phyloP scores from a whole-genome alignment of 2,113 vertebrate genomes.

The Vidua chalybeata region DNA sequence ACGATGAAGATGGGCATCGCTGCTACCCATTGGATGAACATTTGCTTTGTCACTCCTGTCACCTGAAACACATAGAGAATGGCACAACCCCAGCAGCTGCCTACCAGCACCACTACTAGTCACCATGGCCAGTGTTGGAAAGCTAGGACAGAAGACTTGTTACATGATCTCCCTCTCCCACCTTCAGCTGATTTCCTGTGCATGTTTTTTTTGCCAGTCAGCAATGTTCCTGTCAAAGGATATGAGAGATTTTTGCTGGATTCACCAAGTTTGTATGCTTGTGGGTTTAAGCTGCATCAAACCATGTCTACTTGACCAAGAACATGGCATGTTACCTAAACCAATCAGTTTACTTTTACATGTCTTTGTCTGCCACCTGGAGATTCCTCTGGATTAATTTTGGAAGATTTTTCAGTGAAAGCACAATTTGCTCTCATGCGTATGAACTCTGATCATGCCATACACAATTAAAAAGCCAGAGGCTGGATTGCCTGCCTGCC shows the following conservation, averaged over 20 bases:
- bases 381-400: neutral
- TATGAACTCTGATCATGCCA: neutral
- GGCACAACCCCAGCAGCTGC: slow-evolving; percentile 60
- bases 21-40: slow-evolving; percentile 92
- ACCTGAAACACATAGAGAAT: slow-evolving; percentile 87
- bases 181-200: neutral
- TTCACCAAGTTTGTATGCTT: neutral
- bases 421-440: neutral
- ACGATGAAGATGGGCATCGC: slow-evolving; percentile 91
- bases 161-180: neutral
- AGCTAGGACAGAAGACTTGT: neutral
- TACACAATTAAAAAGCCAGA: neutral
- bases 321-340: neutral
- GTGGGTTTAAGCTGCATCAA: neutral
- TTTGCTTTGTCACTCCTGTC: slow-evolving; percentile 92
- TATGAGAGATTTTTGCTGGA: neutral
- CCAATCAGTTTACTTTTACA: neutral
- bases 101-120: slow-evolving; percentile 75
- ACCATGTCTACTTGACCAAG: neutral
- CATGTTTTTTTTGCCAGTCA: neutral
- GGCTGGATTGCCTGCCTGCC: neutral
- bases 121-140: neutral
- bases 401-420: slow-evolving; percentile 9
- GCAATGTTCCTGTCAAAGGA: neutral
- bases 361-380: slow-evolving; percentile 14